Conservation (phyloP, 2,113 vertebrate genomes). For the Terrapene triunguis region DNA sequence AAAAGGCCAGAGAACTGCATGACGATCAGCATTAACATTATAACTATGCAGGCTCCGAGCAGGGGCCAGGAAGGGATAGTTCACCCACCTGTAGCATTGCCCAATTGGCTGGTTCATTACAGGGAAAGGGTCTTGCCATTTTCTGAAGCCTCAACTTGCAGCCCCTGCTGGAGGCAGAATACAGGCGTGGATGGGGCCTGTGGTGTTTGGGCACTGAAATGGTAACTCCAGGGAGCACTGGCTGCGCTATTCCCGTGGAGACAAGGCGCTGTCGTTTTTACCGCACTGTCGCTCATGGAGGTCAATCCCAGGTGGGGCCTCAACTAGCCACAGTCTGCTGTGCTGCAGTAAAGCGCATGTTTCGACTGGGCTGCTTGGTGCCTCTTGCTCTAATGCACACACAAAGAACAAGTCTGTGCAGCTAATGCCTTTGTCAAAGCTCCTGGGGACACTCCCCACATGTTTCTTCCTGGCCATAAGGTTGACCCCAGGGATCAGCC, state of each 20-base stretch:
- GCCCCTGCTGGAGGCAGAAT: background rate
- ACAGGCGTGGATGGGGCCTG: no score
- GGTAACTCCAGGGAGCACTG: background rate
- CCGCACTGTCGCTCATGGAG: background rate
- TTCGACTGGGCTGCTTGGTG: no score
- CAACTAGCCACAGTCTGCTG: no score
- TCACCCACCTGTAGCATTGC: no score
- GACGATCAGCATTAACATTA: no score
- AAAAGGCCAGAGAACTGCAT: no score
- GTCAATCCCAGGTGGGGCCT: no score
- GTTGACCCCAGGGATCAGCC: background rate
- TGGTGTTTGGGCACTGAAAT: no score
- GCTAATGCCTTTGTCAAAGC: background rate
- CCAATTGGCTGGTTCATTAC: no score
- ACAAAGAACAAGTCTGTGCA: background rate
- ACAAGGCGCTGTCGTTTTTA: background rate
- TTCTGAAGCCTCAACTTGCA: background rate
- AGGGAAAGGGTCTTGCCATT: background rate
- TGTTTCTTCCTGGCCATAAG: background rate
- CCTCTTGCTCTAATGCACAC: background rate
- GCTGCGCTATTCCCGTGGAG: background rate
- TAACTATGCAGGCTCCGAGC: no score
- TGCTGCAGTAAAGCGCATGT: background rate
- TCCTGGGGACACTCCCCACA: background rate
- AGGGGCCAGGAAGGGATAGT: no score